Conservation (phyloP, 1,140 invertebrate genomes). For the Teleopsis dalmanni region DNA sequence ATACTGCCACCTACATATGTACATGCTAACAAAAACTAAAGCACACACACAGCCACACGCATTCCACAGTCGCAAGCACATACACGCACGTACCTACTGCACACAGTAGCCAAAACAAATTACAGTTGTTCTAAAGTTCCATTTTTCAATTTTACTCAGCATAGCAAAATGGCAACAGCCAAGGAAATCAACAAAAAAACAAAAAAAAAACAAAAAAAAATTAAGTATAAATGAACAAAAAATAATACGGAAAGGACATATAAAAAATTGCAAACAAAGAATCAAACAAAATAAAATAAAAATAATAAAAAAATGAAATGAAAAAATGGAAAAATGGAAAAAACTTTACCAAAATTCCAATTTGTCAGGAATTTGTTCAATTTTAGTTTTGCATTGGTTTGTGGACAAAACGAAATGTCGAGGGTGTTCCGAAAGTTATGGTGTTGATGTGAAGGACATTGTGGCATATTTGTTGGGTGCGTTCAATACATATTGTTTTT, state of each 20-base stretch:
- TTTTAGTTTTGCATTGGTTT: conserved; percentile 34
- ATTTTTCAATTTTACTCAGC: conserved; percentile 30
- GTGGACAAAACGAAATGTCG: no score
- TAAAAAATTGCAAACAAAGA: conserved; percentile 21
- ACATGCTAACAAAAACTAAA: no score
- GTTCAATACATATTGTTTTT: no score
- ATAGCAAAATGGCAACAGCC: background rate
- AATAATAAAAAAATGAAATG: background rate
- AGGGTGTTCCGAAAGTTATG: no score
- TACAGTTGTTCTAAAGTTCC: conserved; percentile 41
- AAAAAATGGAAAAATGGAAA: background rate
- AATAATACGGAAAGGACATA: background rate
- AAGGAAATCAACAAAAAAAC: background rate
- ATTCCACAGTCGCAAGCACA: no score
- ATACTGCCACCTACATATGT: no score
- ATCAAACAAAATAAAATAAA: conserved; percentile 26
- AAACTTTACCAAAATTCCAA: conserved; percentile 25
- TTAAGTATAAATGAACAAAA: background rate
- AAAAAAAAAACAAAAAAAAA: background rate
- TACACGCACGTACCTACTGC: background rate
- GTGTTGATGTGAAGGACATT: background rate
- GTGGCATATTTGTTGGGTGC: background rate
- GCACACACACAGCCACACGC: no score
- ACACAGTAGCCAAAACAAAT: conserved; percentile 23
- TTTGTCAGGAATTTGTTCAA: conserved; percentile 43